Conservation (phyloP, 2,888 invertebrate genomes). For the Cryptus armator region DNA sequence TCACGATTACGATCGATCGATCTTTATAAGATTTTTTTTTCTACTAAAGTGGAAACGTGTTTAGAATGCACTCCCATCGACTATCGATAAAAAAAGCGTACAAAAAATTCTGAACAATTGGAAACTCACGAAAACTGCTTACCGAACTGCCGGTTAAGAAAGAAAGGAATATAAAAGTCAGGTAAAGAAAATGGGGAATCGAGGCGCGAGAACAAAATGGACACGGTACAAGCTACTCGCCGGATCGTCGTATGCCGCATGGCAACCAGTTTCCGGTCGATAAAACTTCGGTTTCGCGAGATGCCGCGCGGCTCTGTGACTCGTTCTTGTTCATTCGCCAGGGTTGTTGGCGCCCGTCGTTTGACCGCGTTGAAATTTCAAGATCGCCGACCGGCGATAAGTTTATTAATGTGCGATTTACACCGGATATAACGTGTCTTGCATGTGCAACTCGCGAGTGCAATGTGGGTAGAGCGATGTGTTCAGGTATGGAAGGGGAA, state of each 20-base stretch:
- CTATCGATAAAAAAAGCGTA: no score
- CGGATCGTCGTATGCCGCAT: slow-evolving; percentile 43
- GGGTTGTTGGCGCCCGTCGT: slow-evolving; percentile 69
- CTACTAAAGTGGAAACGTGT: no score
- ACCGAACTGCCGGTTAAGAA: no score
- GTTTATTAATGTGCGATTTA: slow-evolving; percentile 76
- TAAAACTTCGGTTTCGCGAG: slow-evolving; percentile 71
- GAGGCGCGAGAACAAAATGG: slow-evolving; percentile 30
- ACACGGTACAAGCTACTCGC: slow-evolving; percentile 67
- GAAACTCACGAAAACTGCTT: no score
- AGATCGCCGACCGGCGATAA: slow-evolving; percentile 74
- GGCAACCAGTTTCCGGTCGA: slow-evolving; percentile 72
- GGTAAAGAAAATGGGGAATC: neutral
- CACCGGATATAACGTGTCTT: slow-evolving; percentile 68
- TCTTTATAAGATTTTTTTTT: no score
- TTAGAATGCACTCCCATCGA: no score
- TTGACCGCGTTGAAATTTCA: slow-evolving; percentile 75
- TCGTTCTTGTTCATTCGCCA: slow-evolving; percentile 57
- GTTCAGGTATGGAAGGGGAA: neutral
- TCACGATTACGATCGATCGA: no score
- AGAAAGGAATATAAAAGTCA: neutral
- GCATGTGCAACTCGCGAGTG: slow-evolving; percentile 36
- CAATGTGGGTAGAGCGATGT: neutral
- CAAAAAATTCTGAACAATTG: no score
- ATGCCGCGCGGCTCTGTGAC: slow-evolving; percentile 56